Conservation (phyloP, 2,797 vertebrate genomes). For the Sorex maritimensis region DNA sequence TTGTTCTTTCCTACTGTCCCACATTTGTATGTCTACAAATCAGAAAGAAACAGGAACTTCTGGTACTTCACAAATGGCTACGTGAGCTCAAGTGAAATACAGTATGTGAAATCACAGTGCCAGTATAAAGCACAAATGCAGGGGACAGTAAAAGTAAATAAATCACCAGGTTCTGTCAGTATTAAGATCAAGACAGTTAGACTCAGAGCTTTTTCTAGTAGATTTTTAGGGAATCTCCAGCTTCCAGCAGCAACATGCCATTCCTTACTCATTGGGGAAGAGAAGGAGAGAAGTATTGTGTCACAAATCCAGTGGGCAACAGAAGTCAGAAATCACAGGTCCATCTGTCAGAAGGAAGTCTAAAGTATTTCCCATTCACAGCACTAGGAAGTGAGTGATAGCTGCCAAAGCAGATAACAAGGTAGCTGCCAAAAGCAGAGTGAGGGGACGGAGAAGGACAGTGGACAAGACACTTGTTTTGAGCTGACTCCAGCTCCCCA, state of each 20-base stretch:
- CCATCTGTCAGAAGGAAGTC: background rate
- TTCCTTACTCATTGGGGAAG: background rate
- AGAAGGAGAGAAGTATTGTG: background rate
- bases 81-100: background rate
- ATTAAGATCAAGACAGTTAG: background rate
- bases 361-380: background rate
- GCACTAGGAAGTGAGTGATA: background rate
- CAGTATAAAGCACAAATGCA: background rate
- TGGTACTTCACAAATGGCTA: background rate
- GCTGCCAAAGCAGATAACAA: background rate
- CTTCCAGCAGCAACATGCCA: background rate
- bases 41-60: background rate
- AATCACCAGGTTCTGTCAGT: background rate
- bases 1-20: conserved; percentile 8
- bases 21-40: background rate
- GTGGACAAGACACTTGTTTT: too few relatives aligned
- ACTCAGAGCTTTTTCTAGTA: background rate
- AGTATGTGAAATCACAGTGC: background rate
- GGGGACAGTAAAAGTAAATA: background rate
- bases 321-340: background rate
- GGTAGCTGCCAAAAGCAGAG: background rate
- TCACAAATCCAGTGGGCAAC: background rate
- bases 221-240: background rate
- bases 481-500: too few relatives aligned
- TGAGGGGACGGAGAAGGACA: background rate